Conservation (phyloP, 2,113 vertebrate genomes). For the Esox niger region DNA sequence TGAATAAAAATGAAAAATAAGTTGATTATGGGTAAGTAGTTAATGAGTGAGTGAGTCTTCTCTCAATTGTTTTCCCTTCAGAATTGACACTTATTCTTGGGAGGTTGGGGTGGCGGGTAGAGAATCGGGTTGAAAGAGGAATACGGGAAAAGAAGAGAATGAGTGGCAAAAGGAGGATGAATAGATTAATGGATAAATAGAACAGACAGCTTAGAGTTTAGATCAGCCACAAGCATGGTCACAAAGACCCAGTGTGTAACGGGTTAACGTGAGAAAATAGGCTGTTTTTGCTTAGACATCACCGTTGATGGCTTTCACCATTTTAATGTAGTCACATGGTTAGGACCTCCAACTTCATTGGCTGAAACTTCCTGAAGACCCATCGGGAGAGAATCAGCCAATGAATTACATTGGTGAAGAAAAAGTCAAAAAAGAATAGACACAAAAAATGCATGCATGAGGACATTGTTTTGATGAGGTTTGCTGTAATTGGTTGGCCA, state of each 20-base stretch:
- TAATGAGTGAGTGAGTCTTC: too few species aligned
- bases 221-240: constrained; percentile 71
- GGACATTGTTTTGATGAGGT: constrained; percentile 46
- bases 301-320: too few species aligned
- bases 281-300: too few species aligned
- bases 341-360: too few species aligned
- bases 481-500: neutral
- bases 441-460: constrained; percentile 56
- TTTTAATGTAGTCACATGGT: too few species aligned
- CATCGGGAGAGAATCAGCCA: too few species aligned
- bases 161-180: neutral
- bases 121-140: neutral
- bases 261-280: constrained; percentile 61
- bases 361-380: too few species aligned
- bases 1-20: neutral
- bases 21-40: constrained; percentile 8
- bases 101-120: neutral
- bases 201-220: constrained; percentile 60
- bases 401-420: too few species aligned
- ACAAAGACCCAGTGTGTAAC: constrained; percentile 63
- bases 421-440: constrained; percentile 51
- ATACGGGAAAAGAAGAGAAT: neutral
- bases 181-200: constrained; percentile 23
- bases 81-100: constrained; percentile 11
- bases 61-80: too few species aligned